A percentile compares a stretch with the other conserved stretches of the same genome.
Evolutionary conservation across 2,797 vertebrate genomes (phyloP).

Genomic region (Botia kubotai): DNA sequence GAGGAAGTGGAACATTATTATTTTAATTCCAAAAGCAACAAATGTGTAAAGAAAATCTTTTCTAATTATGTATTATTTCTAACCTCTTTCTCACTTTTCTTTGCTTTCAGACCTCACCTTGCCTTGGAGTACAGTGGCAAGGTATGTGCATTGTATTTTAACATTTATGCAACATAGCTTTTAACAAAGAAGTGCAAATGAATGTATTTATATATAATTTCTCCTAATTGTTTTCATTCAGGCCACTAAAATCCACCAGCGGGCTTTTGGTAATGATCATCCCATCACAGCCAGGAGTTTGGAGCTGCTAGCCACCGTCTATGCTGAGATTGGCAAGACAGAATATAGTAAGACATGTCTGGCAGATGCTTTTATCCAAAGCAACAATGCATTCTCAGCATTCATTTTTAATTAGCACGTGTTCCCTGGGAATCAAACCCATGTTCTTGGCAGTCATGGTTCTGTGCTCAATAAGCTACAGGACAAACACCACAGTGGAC

Average conservation of each 20-base stretch:
- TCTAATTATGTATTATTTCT: neutral
- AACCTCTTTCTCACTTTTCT: constrained; percentile 14
- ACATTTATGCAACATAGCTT: neutral
- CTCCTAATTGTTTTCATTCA: constrained; percentile 49
- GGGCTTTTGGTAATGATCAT: constrained; percentile 81
- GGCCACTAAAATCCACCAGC: constrained; percentile 84
- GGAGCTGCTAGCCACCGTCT: constrained; percentile 82
- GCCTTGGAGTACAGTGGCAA: constrained; percentile 84
- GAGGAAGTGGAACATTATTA: neutral
- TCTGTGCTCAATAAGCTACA: too few relatives aligned
- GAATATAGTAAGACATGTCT: constrained; percentile 76
- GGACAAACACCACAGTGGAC: too few relatives aligned
- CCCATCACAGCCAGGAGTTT: constrained; percentile 81
- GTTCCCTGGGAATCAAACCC: too few relatives aligned
- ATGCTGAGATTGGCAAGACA: constrained; percentile 82
- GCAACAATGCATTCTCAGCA: neutral
- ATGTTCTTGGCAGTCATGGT: too few relatives aligned
- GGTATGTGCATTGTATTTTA: constrained; percentile 66
- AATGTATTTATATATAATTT: neutral
- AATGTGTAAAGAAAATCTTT: neutral
- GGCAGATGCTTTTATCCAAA: neutral
- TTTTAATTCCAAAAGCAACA: neutral
- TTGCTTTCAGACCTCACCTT: constrained; percentile 78
- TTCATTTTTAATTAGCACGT: neutral
- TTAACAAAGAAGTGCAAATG: constrained; percentile 10